These are phyloP conservation scores for Cantharis lateralis DNA, from an alignment of 2,888 invertebrate species.

Conservation along the genomic window DNA sequence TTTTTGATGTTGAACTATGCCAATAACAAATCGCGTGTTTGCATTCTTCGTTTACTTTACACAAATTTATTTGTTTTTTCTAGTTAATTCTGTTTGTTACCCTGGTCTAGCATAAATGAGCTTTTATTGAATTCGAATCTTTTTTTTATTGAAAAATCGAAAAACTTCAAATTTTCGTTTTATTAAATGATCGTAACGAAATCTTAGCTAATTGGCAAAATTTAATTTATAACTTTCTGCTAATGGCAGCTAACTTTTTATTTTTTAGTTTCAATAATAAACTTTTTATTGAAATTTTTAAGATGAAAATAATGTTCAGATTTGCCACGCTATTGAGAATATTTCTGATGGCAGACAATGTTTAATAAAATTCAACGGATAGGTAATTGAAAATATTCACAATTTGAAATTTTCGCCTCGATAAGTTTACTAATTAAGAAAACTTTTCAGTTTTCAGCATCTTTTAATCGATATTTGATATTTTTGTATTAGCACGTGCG, in stretches of 20 bases:
- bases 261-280: neutral
- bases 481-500: neutral
- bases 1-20: neutral
- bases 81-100: neutral
- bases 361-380: neutral
- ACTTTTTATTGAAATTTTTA: neutral
- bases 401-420: neutral
- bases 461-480: neutral
- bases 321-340: neutral
- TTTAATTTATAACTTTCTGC: neutral
- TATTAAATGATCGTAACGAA: neutral
- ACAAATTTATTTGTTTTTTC: neutral
- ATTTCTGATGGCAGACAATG: neutral
- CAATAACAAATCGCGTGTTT: neutral
- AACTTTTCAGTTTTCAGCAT: neutral
- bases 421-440: neutral
- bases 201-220: neutral
- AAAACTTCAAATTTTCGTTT: neutral
- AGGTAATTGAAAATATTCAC: neutral
- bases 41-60: neutral
- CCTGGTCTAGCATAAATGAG: neutral
- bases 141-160: neutral
- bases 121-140: neutral
- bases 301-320: neutral
- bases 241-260: neutral